phyloP scores from a whole-genome alignment of 2,888 invertebrate genomes.

The Sturmia bella region DNA sequence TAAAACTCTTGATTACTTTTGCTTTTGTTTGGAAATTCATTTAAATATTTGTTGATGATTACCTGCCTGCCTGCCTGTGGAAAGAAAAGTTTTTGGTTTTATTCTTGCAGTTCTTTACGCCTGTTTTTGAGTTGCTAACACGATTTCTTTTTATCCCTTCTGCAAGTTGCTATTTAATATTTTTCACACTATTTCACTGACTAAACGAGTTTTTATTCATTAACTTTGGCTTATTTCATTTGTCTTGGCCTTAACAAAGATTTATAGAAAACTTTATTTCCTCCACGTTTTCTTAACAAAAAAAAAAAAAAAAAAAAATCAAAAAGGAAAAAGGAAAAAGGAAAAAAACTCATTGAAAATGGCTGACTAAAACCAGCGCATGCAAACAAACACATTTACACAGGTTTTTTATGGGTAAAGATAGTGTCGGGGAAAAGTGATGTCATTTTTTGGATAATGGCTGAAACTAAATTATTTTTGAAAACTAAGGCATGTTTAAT shows the following conservation, averaged over 20 bases:
- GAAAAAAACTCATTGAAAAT: conserved; percentile 18
- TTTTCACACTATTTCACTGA: conserved; percentile 68
- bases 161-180: conserved; percentile 57
- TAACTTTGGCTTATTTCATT: conserved; percentile 70
- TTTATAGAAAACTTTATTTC: conserved; percentile 61
- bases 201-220: conserved; percentile 68
- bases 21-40: not conserved
- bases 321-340: too few relatives aligned
- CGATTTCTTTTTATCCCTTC: conserved; percentile 15
- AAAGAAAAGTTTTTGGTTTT: conserved; percentile 21
- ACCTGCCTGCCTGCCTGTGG: conserved; percentile 58
- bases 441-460: not conserved
- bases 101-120: not conserved
- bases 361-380: not conserved
- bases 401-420: not conserved
- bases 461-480: too few relatives aligned
- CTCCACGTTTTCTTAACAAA: conserved; percentile 10
- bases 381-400: conserved; percentile 7
- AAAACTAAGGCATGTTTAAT: too few relatives aligned
- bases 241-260: conserved; percentile 68
- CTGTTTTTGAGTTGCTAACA: not conserved
- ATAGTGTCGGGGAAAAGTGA: not conserved
- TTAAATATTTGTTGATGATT: conserved; percentile 62
- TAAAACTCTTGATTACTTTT: not conserved
- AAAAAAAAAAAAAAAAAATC: too few relatives aligned